A percentile compares a stretch with the other conserved stretches of the same genome.
Evolutionary conservation across 2,888 invertebrate species (phyloP).

Genomic region (Merodon equestris): DNA sequence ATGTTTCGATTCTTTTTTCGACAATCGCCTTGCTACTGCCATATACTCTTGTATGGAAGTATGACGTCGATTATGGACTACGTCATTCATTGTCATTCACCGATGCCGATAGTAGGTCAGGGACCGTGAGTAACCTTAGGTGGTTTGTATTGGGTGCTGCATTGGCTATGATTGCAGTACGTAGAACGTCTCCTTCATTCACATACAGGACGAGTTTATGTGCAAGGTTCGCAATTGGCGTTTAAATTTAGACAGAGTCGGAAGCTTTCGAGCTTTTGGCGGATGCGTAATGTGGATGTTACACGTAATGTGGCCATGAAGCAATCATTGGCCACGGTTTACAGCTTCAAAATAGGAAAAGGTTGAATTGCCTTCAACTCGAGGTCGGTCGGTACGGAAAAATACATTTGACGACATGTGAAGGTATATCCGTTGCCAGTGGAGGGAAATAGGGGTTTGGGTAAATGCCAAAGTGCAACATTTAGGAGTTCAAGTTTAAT

Average conservation of each 20-base stretch:
- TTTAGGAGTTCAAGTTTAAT: too few relatives aligned
- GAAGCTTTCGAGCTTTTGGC: slow-evolving; percentile 55
- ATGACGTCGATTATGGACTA: slow-evolving; percentile 46
- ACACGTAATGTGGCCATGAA: slow-evolving; percentile 43
- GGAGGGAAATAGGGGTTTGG: too few relatives aligned
- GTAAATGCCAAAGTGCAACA: too few relatives aligned
- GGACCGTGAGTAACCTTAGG: slow-evolving; percentile 64
- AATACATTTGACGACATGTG: slow-evolving; percentile 41
- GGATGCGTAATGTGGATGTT: slow-evolving; percentile 20
- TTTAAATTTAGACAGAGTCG: slow-evolving; percentile 36
- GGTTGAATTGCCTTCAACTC: slow-evolving; percentile 41
- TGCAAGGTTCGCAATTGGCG: slow-evolving; percentile 34
- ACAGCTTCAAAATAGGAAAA: slow-evolving; percentile 13
- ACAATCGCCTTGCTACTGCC: too few relatives aligned
- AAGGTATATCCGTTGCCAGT: too few relatives aligned
- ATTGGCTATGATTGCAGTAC: slow-evolving; percentile 19
- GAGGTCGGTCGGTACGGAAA: slow-evolving; percentile 43
- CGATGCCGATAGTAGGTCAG: slow-evolving; percentile 55
- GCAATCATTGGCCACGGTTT: slow-evolving; percentile 44
- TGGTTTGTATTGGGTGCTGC: slow-evolving; percentile 7
- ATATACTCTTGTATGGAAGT: background rate
- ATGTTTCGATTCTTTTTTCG: slow-evolving; percentile 9
- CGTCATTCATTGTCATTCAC: slow-evolving; percentile 48
- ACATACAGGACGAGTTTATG: slow-evolving; percentile 16
- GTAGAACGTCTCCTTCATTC: slow-evolving; percentile 42